Conservation (phyloP, 2,888 invertebrate species). For the Atrina japonica region DNA sequence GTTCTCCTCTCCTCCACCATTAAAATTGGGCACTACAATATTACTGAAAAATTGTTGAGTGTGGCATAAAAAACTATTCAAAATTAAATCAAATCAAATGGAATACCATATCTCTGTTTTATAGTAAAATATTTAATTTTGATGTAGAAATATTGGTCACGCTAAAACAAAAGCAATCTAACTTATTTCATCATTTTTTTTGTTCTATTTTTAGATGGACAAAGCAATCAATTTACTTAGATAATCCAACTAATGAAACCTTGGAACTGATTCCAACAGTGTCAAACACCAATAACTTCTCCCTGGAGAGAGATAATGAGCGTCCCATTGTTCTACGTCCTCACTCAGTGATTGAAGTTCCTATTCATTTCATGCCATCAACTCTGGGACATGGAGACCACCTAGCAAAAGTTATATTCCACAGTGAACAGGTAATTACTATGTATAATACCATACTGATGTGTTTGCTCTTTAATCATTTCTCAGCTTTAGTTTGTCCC, state of each 20-base stretch:
- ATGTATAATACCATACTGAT: neutral
- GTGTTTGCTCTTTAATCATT: neutral
- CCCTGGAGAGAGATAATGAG: conserved; percentile 74
- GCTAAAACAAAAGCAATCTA: no score
- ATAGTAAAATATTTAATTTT: no score
- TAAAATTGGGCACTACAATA: no score
- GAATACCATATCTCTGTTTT: no score
- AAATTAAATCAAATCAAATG: no score
- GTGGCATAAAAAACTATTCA: no score
- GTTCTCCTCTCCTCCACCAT: no score
- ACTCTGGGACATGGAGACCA: conserved; percentile 77
- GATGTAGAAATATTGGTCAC: no score
- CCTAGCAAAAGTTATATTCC: conserved; percentile 74
- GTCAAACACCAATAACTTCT: conserved; percentile 79
- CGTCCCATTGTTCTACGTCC: conserved; percentile 69
- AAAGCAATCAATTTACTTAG: conserved; percentile 71
- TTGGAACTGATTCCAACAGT: conserved; percentile 74
- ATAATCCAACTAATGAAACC: conserved; percentile 78
- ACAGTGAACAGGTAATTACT: conserved; percentile 75
- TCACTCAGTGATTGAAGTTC: conserved; percentile 65
- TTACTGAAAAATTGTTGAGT: no score
- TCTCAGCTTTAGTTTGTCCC: neutral
- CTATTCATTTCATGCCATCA: conserved; percentile 80
- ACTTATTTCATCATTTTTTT: neutral
- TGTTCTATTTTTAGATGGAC: conserved; percentile 67